These are phyloP conservation scores for Sipha flava DNA, from an alignment of 1,140 invertebrate genomes.

Conservation along the genomic window DNA sequence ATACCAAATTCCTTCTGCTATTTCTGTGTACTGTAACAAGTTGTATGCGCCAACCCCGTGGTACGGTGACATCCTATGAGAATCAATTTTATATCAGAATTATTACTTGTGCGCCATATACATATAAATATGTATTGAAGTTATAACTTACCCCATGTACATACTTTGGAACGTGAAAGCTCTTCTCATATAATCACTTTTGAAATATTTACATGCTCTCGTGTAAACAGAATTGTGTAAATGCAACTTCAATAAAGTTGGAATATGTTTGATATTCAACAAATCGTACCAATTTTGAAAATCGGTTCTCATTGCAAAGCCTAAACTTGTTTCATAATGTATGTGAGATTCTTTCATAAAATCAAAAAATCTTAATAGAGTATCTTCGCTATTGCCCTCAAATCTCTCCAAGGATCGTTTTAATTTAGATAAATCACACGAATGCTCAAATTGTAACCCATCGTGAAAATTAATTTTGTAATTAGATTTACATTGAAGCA, in stretches of 20 bases:
- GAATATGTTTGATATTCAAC: not conserved
- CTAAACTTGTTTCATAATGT: not conserved
- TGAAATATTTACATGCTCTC: not conserved
- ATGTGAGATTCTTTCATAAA: not conserved
- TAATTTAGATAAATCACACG: not conserved
- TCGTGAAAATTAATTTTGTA: not conserved
- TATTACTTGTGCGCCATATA: too few species aligned
- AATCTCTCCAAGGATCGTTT: not conserved
- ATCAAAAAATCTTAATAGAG: not conserved
- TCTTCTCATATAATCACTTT: not conserved
- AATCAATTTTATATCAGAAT: not conserved
- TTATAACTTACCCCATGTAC: not conserved
- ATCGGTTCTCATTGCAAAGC: not conserved
- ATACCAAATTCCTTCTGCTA: slow-evolving; percentile 22
- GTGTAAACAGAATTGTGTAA: not conserved
- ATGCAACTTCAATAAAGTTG: not conserved
- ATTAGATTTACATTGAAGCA: not conserved
- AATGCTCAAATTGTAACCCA: not conserved
- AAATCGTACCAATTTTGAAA: not conserved
- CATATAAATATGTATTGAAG: not conserved
- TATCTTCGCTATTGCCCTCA: not conserved
- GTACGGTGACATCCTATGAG: slow-evolving; percentile 4
- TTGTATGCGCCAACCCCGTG: not conserved
- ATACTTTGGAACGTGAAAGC: not conserved
- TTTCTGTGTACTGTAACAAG: slow-evolving; percentile 1